A percentile compares a stretch with the other conserved stretches of the same genome.
Evolutionary conservation across 2,113 vertebrate genomes (phyloP).

Genomic region (Rhea americana): DNA sequence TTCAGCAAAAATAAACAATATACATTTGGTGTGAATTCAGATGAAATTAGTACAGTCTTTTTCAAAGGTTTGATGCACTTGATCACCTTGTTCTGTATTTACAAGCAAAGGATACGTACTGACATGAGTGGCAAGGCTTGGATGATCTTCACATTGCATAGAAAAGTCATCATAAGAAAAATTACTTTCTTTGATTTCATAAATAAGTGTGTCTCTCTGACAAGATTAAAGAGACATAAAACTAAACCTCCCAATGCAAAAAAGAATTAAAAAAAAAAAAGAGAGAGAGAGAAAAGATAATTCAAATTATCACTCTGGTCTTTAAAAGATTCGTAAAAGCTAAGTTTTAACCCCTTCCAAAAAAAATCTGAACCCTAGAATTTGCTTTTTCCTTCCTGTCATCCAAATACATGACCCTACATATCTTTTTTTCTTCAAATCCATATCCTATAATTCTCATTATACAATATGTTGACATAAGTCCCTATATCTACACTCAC

Average conservation of each 20-base stretch:
- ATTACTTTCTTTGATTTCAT: background rate
- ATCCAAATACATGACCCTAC: background rate
- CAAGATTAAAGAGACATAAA: background rate
- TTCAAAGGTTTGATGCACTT: background rate
- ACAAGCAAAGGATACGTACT: background rate
- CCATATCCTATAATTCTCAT: background rate
- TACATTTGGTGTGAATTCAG: background rate
- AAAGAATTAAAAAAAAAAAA: background rate
- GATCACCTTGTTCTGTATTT: background rate
- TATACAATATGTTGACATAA: background rate
- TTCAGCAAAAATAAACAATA: background rate
- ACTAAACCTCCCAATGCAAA: background rate
- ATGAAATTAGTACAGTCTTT: background rate
- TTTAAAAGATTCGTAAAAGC: background rate
- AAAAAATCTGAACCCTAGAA: background rate
- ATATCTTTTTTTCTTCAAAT: background rate
- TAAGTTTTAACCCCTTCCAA: background rate
- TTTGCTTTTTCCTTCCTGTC: background rate
- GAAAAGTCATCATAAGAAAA: background rate
- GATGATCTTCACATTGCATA: background rate
- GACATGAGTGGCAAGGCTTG: background rate
- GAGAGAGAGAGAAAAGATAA: background rate
- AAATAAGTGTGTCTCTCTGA: background rate
- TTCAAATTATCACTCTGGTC: background rate
- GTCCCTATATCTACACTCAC: background rate